A percentile compares a stretch with the other conserved stretches of the same genome.
phyloP scores from a whole-genome alignment of 2,113 vertebrate genomes.

The Toxotes jaculatrix region DNA sequence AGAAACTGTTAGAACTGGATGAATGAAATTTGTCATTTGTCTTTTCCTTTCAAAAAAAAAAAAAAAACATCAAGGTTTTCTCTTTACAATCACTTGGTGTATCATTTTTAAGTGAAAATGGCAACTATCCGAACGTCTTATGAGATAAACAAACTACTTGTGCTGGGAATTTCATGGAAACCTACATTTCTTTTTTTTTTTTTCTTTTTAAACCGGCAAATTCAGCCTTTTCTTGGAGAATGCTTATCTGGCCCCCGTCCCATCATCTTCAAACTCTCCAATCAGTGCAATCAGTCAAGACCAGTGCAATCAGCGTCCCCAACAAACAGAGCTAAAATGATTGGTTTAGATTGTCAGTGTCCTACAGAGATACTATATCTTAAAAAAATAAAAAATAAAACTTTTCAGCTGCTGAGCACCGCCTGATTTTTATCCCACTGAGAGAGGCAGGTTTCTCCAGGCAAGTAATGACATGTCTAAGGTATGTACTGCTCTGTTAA shows the following conservation, averaged over 20 bases:
- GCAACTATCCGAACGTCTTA: not conserved
- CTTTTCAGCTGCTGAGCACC: not conserved
- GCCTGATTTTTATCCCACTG: constrained; percentile 42
- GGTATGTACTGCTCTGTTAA: not conserved
- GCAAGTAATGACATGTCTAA: constrained; percentile 6
- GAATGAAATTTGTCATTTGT: not conserved
- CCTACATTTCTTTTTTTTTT: no score
- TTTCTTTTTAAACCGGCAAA: not conserved
- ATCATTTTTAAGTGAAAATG: not conserved
- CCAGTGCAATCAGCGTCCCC: constrained; percentile 63
- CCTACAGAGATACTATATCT: constrained; percentile 37
- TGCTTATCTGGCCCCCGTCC: constrained; percentile 31
- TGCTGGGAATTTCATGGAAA: constrained; percentile 23
- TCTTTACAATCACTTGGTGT: constrained; percentile 8
- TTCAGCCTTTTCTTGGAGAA: constrained; percentile 20
- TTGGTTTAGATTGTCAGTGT: constrained; percentile 52
- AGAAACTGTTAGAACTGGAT: not conserved
- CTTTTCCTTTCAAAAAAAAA: not conserved
- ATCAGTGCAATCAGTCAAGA: constrained; percentile 73
- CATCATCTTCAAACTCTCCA: constrained; percentile 64
- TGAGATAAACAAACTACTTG: constrained; percentile 37
- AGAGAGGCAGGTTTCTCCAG: constrained; percentile 20
- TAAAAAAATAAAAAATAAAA: constrained; percentile 6
- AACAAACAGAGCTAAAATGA: constrained; percentile 62
- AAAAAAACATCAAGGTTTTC: not conserved